phyloP scores from a whole-genome alignment of 23 tunicate species.

The Styela clava region DNA sequence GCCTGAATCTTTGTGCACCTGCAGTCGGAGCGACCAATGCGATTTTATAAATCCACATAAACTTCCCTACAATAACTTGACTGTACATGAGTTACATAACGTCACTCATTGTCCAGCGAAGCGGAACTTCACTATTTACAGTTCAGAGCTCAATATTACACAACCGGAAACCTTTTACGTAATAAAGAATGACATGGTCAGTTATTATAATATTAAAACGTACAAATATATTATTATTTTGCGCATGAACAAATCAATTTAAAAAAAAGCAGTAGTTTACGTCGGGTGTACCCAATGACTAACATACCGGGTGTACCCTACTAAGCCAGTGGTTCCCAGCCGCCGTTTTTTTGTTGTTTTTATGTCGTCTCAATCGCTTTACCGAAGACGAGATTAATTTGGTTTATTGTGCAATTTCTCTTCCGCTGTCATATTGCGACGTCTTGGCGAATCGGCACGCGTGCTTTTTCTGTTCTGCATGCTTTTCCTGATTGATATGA shows the following conservation, averaged over 20 bases:
- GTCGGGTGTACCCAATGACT: too few relatives aligned
- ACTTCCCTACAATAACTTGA: neutral
- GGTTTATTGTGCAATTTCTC: too few relatives aligned
- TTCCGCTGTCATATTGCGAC: too few relatives aligned
- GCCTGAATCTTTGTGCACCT: slow-evolving; percentile 7
- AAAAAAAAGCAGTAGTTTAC: too few relatives aligned
- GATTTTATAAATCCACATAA: neutral
- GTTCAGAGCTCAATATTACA: neutral
- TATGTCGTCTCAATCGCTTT: too few relatives aligned
- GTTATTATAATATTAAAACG: neutral
- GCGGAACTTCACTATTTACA: neutral
- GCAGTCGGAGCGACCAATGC: neutral
- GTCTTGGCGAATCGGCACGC: too few relatives aligned
- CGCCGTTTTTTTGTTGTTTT: too few relatives aligned
- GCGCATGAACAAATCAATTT: neutral
- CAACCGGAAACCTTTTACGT: neutral
- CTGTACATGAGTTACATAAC: neutral
- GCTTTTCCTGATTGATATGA: too few relatives aligned
- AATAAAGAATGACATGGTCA: neutral
- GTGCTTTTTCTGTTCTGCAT: too few relatives aligned
- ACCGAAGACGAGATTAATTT: too few relatives aligned
- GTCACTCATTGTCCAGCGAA: neutral
- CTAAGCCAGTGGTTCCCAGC: too few relatives aligned
- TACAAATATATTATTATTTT: neutral
- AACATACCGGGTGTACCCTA: too few relatives aligned